These are phyloP conservation scores for Noctua janthina DNA, from an alignment of 2,888 invertebrate genomes.

Conservation along the genomic window DNA sequence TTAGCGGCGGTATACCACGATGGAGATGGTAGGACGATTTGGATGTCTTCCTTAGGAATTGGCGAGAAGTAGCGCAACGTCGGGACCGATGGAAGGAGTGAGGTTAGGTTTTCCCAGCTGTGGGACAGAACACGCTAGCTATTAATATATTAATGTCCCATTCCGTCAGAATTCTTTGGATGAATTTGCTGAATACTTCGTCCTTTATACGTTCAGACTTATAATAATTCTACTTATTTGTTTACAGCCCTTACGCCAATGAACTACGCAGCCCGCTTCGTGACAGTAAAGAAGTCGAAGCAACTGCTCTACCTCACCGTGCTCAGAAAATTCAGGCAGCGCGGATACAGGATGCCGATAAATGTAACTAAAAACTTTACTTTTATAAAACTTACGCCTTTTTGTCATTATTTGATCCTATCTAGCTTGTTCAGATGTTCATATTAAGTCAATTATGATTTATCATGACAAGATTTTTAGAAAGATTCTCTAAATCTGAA, in stretches of 20 bases:
- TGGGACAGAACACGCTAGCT: background rate
- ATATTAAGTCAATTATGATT: too few relatives aligned
- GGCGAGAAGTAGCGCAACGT: background rate
- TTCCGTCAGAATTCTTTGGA: background rate
- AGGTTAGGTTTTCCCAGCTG: background rate
- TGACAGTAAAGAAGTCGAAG: conserved; percentile 91
- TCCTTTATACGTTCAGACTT: background rate
- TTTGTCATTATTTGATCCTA: background rate
- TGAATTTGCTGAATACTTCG: background rate
- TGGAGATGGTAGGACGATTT: background rate
- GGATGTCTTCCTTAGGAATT: background rate
- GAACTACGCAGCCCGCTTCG: conserved; percentile 93
- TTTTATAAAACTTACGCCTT: background rate
- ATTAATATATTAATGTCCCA: background rate
- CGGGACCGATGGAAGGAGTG: background rate
- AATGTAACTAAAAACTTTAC: conserved; percentile 75
- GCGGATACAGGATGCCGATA: conserved; percentile 85
- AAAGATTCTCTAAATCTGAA: background rate
- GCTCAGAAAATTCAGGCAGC: conserved; percentile 82
- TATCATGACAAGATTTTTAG: background rate
- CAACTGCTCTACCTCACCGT: conserved; percentile 87
- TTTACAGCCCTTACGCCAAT: conserved; percentile 92
- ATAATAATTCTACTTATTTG: background rate
- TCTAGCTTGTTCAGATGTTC: too few relatives aligned
- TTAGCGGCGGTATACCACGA: background rate